A percentile compares a stretch with the other conserved stretches of the same genome.
These are phyloP conservation scores for Aerospiza tachiro DNA, from an alignment of 2,797 vertebrate species.

Conservation along the genomic window DNA sequence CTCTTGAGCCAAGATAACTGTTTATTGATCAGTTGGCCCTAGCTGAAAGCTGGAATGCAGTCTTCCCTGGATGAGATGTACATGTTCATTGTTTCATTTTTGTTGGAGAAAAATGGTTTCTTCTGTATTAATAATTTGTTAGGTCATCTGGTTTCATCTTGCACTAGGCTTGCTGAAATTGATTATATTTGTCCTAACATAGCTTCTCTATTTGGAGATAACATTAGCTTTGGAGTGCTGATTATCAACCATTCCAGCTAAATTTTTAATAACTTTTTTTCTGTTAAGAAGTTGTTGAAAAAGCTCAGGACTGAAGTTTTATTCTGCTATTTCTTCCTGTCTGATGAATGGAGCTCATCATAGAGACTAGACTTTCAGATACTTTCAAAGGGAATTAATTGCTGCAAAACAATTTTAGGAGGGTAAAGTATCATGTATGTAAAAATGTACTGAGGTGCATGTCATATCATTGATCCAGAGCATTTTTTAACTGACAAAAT, in stretches of 20 bases:
- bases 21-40: constrained; percentile 3
- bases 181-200: neutral
- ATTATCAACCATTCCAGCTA: neutral
- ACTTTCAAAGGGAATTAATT: neutral
- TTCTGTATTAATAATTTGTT: constrained; percentile 14
- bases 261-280: neutral
- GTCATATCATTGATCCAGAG: neutral
- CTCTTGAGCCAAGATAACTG: neutral
- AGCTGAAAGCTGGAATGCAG: neutral
- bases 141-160: constrained; percentile 16
- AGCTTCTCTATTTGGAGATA: neutral
- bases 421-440: neutral
- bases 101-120: neutral
- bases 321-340: neutral
- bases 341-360: neutral
- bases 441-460: neutral
- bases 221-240: neutral
- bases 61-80: neutral
- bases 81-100: neutral
- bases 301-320: neutral
- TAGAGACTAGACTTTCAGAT: neutral
- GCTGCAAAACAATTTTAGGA: neutral
- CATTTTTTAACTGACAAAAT: neutral
- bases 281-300: neutral
- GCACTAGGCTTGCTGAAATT: neutral